These are phyloP conservation scores for Lampris incognitus DNA, from an alignment of 2,113 vertebrate genomes.

Conservation along the genomic window DNA sequence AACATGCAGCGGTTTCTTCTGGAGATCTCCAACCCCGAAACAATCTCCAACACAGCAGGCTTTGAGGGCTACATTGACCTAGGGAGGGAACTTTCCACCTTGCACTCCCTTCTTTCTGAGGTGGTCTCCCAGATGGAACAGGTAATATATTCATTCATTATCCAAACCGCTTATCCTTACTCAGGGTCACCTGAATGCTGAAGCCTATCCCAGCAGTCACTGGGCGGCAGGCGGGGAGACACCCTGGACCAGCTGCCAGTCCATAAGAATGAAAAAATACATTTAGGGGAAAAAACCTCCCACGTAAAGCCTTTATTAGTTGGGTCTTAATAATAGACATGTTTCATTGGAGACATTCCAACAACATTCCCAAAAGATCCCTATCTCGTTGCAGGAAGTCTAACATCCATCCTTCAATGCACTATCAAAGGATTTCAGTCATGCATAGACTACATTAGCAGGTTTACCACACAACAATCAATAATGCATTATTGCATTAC, in stretches of 20 bases:
- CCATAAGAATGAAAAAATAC: too few species aligned
- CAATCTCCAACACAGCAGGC: constrained; percentile 94
- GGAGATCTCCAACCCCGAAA: constrained; percentile 97
- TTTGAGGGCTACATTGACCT: constrained; percentile 98
- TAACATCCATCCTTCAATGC: not conserved
- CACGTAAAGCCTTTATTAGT: too few species aligned
- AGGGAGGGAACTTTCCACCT: constrained; percentile 92
- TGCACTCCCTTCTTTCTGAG: constrained; percentile 94
- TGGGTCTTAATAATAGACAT: too few species aligned
- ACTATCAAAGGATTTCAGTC: constrained; percentile 10
- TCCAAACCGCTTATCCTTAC: too few species aligned
- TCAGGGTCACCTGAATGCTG: not conserved
- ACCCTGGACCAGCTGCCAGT: not conserved
- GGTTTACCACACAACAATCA: constrained; percentile 59
- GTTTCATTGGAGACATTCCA: too few species aligned
- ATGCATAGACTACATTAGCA: constrained; percentile 24
- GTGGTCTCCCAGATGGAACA: constrained; percentile 94
- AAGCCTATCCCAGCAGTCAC: too few species aligned
- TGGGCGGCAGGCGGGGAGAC: not conserved
- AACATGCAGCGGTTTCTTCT: constrained; percentile 97
- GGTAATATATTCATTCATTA: constrained; percentile 73
- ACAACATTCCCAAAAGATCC: not conserved
- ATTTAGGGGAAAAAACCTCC: too few species aligned
- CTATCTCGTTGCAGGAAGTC: not conserved
- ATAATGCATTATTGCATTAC: constrained; percentile 63